phyloP scores from a whole-genome alignment of 1,140 invertebrate species.

The Drosophila teissieri region DNA sequence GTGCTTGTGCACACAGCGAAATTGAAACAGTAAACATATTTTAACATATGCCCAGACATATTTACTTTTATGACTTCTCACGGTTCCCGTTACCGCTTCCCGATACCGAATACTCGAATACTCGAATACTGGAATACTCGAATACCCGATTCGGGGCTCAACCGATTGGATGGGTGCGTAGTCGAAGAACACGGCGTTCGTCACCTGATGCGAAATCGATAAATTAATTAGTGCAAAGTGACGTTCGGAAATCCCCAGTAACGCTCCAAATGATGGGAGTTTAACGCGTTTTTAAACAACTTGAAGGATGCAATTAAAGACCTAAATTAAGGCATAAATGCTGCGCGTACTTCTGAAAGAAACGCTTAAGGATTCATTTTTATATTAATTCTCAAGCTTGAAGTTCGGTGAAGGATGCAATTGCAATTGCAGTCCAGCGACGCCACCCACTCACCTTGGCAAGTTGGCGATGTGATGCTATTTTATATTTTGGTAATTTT shows the following conservation, averaged over 20 bases:
- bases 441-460: slow-evolving; percentile 3
- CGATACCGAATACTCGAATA: not conserved
- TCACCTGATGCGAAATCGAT: slow-evolving; percentile 44
- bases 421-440: not conserved
- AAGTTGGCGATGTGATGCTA: not conserved
- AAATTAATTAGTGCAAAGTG: slow-evolving; percentile 53
- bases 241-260: slow-evolving; percentile 5
- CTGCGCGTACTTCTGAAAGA: too few relatives aligned
- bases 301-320: not conserved
- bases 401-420: too few relatives aligned
- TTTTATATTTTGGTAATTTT: slow-evolving; percentile 11
- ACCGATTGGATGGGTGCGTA: not conserved
- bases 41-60: slow-evolving; percentile 65
- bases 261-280: not conserved
- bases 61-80: slow-evolving; percentile 62
- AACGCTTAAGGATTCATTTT: too few relatives aligned
- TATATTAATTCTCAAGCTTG: too few relatives aligned
- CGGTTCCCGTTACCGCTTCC: not conserved
- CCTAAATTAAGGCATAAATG: not conserved
- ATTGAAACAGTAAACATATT: slow-evolving; percentile 77
- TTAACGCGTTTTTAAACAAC: not conserved
- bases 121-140: too few relatives aligned
- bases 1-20: slow-evolving; percentile 50
- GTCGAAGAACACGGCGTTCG: slow-evolving; percentile 3
- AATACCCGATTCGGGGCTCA: slow-evolving; percentile 3